These are phyloP conservation scores for Pogonomyrmex californicus DNA, from an alignment of 1,140 invertebrate genomes.

Conservation along the genomic window DNA sequence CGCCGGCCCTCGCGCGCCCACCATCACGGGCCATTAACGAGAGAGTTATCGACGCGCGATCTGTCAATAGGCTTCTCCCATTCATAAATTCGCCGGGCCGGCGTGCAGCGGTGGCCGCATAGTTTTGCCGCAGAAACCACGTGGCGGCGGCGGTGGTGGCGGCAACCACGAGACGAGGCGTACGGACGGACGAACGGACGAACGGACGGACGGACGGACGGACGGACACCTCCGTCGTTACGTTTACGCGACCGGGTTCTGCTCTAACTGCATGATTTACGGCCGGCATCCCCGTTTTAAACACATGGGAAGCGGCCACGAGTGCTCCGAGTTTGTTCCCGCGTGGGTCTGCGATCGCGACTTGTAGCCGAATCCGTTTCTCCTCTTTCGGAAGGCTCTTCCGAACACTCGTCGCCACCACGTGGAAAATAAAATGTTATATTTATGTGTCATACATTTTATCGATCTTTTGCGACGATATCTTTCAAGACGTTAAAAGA, in stretches of 20 bases:
- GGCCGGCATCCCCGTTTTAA: constrained; percentile 70
- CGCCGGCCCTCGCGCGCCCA: constrained; percentile 68
- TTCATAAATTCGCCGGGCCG: constrained; percentile 81
- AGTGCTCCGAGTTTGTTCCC: constrained; percentile 35
- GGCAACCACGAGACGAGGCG: constrained; percentile 54
- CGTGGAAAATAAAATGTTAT: not conserved
- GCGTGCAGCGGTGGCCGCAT: constrained; percentile 73
- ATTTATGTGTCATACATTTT: not conserved
- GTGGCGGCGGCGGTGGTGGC: constrained; percentile 70
- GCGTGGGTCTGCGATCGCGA: constrained; percentile 16
- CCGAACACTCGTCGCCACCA: not conserved
- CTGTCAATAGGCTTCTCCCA: constrained; percentile 84
- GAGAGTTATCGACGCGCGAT: constrained; percentile 82
- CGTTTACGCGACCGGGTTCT: constrained; percentile 61
- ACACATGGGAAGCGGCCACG: constrained; percentile 68
- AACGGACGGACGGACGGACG: constrained; percentile 44
- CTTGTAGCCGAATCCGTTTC: not conserved
- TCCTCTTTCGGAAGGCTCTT: not conserved
- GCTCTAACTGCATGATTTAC: constrained; percentile 72
- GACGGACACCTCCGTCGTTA: constrained; percentile 65
- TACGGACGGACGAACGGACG: constrained; percentile 49
- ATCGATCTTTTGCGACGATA: not conserved
- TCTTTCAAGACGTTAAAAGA: too few species aligned
- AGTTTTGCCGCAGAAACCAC: constrained; percentile 82
- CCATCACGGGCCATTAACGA: constrained; percentile 81